These are phyloP conservation scores for Macrobrachium rosenbergii DNA, from an alignment of 1,140 invertebrate genomes.

Conservation along the genomic window DNA sequence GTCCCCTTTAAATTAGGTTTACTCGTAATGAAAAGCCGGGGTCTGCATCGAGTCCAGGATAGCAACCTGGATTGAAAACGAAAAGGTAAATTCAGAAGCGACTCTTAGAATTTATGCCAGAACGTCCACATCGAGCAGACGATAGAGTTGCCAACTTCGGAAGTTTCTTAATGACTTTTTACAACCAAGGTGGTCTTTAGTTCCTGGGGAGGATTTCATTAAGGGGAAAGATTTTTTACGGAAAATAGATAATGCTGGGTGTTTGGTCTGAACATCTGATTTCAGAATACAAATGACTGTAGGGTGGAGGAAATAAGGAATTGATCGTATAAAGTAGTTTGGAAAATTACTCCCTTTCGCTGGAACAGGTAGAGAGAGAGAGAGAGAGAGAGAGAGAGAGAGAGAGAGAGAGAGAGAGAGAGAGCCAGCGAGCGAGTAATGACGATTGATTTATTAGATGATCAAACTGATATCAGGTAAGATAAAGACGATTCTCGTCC, in stretches of 20 bases:
- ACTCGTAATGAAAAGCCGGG: not conserved
- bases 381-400: slow-evolving; percentile 30
- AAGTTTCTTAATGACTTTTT: too few species aligned
- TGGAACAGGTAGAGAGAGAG: not conserved
- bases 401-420: slow-evolving; percentile 31
- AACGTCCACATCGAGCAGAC: too few species aligned
- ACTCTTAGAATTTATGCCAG: too few species aligned
- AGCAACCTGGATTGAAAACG: not conserved
- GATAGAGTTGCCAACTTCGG: too few species aligned
- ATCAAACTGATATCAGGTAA: not conserved
- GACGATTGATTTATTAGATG: not conserved
- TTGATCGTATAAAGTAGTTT: not conserved
- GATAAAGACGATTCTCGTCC: not conserved
- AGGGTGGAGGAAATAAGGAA: not conserved
- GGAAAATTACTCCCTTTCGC: too few species aligned
- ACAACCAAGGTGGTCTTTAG: too few species aligned
- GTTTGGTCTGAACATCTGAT: too few species aligned
- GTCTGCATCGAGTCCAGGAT: not conserved
- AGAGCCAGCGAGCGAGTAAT: not conserved
- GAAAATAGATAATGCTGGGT: too few species aligned
- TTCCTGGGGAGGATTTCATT: too few species aligned
- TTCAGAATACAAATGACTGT: not conserved
- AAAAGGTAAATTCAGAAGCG: too few species aligned
- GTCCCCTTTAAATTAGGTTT: not conserved
- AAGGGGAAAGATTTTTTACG: too few species aligned